phyloP scores from a whole-genome alignment of 1,140 invertebrate genomes.

The Drosophila bocki region DNA sequence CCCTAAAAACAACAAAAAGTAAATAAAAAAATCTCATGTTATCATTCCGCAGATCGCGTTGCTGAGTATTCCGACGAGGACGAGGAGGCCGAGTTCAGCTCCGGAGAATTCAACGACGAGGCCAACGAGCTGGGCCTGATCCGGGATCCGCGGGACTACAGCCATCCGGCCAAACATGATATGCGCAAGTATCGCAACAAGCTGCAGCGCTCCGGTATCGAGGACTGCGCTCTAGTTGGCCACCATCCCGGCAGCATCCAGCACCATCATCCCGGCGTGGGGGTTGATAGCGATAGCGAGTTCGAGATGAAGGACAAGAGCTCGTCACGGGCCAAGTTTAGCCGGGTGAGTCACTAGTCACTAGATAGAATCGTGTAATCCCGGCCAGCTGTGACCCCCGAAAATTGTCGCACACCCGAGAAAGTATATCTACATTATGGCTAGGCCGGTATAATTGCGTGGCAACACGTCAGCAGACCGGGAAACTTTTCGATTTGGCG shows the following conservation, averaged over 20 bases:
- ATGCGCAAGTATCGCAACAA: conserved; percentile 85
- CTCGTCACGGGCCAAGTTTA: conserved; percentile 84
- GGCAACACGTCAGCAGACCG: conserved; percentile 26
- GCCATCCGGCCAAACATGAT: conserved; percentile 81
- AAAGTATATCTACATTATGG: conserved; percentile 43
- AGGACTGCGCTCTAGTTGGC: conserved; percentile 76
- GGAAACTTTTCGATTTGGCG: conserved; percentile 24
- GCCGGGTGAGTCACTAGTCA: conserved; percentile 76
- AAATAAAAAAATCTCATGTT: background rate
- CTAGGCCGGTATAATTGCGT: conserved; percentile 46
- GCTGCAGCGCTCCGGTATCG: conserved; percentile 81
- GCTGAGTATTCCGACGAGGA: conserved; percentile 89
- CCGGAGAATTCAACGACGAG: conserved; percentile 89
- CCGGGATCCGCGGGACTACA: conserved; percentile 71
- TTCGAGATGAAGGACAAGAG: conserved; percentile 87
- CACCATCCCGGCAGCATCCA: conserved; percentile 64
- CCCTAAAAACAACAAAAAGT: conserved; percentile 5
- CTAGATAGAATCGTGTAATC: conserved; percentile 37
- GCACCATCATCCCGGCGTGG: conserved; percentile 65
- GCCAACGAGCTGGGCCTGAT: conserved; percentile 84
- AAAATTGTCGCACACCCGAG: conserved; percentile 8
- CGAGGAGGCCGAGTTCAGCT: conserved; percentile 89
- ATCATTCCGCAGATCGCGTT: conserved; percentile 86
- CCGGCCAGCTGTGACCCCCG: conserved; percentile 46
- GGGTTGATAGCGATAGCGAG: conserved; percentile 85